Evolutionary conservation across 2,113 vertebrate genomes (phyloP), one percentile per base, ranked within the genome.

Genomic region (Channa maculata): DNA sequence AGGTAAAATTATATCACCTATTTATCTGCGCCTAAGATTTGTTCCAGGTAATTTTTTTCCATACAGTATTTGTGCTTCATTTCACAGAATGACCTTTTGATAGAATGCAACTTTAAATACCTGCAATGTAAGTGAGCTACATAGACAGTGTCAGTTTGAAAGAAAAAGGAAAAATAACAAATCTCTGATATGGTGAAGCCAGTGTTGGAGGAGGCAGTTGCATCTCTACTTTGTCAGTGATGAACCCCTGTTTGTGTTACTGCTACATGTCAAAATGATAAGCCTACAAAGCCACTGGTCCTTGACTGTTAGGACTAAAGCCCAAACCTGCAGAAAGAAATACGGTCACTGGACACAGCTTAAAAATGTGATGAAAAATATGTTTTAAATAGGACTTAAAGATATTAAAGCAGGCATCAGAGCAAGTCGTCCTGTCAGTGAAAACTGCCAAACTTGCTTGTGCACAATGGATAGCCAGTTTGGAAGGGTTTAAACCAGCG

Each of bases 401-500:
- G 44, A 45, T 48, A 37, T 63, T 37, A 57, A 36, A 37, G 36
- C 7, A 61, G 5, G 2, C 8, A 59, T 24, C 48, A 36, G 37
- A 39, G 34, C 41, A 3, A 15, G 38, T 68, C 45, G 58, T 33
- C 49, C 43, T 54, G 59, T 65, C 61, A 41, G 52, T 39, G 65
- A 70, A 54, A 69, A 74, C 39, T 71, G 57, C 45, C 8, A 67
- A 70, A 62, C 7, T 14, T 33, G 52, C 1, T 11, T 54, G 10
- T 33, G 46, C 9, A 8, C 15, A 13, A 11, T 2, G 10, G 59
- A 65, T 75, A 63, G 57, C 50, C 50, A 34, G 60, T 80, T 63
- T 65, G 48, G 61, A 89, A 82, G 80, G 66, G 88, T 88, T 89
- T 84, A 90, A 77, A 51, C 39, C 51, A 74, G 68, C 36, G 82